A percentile compares a stretch with the other conserved stretches of the same genome.
Evolutionary conservation across 2,113 vertebrate species (phyloP).

Genomic region (Silurus glanis): DNA sequence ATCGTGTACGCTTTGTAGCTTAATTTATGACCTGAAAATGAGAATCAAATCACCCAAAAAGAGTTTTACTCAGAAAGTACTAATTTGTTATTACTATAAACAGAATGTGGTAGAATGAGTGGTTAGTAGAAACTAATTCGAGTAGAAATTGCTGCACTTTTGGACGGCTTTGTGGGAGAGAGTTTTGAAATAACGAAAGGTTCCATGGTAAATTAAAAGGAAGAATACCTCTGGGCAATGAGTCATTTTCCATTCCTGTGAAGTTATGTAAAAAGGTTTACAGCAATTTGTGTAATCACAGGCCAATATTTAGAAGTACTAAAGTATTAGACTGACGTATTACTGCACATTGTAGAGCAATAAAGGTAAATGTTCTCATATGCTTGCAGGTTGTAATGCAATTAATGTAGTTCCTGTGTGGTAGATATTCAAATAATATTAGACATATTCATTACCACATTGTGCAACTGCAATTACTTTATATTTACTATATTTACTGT

Average conservation of each 20-base stretch:
- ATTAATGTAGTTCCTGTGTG: not conserved
- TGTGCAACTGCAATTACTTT: constrained; percentile 5
- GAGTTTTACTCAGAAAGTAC: not conserved
- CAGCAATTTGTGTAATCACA: constrained; percentile 6
- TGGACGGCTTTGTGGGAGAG: constrained; percentile 18
- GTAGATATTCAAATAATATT: not conserved
- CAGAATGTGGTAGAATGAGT: constrained; percentile 32
- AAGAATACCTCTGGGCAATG: constrained; percentile 14
- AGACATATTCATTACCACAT: not conserved
- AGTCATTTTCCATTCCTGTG: constrained; percentile 49
- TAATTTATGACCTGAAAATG: constrained; percentile 1
- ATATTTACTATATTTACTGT: constrained; percentile 35
- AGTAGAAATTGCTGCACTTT: not conserved
- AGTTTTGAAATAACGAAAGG: constrained; percentile 30
- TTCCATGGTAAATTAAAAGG: constrained; percentile 28
- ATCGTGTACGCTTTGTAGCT: not conserved
- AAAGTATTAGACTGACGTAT: not conserved
- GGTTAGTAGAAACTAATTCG: constrained; percentile 40
- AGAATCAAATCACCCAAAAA: constrained; percentile 16
- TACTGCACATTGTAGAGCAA: not conserved
- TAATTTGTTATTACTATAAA: not conserved
- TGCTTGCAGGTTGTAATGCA: not conserved
- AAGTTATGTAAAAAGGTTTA: constrained; percentile 6
- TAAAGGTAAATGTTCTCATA: not conserved
- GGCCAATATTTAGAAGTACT: not conserved